Conservation (phyloP, 2,888 invertebrate genomes). For the Archaeoteleia sp. region DNA sequence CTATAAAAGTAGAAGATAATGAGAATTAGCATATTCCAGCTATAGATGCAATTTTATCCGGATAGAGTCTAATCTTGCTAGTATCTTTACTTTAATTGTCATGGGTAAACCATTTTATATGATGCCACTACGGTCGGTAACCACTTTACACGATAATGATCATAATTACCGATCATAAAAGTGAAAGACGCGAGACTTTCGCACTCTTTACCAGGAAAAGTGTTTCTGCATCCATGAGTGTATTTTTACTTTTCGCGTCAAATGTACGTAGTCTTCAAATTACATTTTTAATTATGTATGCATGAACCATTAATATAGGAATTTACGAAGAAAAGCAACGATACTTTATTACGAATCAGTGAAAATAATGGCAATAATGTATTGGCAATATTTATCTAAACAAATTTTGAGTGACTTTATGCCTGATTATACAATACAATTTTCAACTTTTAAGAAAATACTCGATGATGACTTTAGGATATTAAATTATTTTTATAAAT, state of each 20-base stretch:
- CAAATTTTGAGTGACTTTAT: too few species aligned
- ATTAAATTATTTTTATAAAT: too few species aligned
- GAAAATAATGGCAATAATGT: background rate
- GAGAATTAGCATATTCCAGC: background rate
- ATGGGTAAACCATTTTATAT: slow-evolving; percentile 3
- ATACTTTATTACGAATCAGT: slow-evolving; percentile 12
- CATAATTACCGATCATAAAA: slow-evolving; percentile 51
- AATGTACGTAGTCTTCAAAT: slow-evolving; percentile 28
- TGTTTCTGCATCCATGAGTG: slow-evolving; percentile 4
- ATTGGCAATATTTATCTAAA: too few species aligned
- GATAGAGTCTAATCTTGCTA: slow-evolving; percentile 4
- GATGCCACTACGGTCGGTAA: slow-evolving; percentile 1
- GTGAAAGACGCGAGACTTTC: slow-evolving; percentile 47
- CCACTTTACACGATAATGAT: slow-evolving; percentile 34
- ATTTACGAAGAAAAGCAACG: slow-evolving; percentile 2
- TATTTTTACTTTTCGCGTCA: slow-evolving; percentile 25
- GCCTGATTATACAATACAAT: too few species aligned
- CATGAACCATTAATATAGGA: slow-evolving; percentile 14
- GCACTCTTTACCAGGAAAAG: slow-evolving; percentile 35
- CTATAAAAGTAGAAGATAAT: too few species aligned
- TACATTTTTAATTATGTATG: slow-evolving; percentile 29
- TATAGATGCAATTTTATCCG: background rate
- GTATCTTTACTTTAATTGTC: slow-evolving; percentile 14
- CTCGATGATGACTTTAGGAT: too few species aligned
- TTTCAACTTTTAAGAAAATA: too few species aligned